Conservation (phyloP, 2,113 vertebrate genomes). For the Poicephalus gulielmi region DNA sequence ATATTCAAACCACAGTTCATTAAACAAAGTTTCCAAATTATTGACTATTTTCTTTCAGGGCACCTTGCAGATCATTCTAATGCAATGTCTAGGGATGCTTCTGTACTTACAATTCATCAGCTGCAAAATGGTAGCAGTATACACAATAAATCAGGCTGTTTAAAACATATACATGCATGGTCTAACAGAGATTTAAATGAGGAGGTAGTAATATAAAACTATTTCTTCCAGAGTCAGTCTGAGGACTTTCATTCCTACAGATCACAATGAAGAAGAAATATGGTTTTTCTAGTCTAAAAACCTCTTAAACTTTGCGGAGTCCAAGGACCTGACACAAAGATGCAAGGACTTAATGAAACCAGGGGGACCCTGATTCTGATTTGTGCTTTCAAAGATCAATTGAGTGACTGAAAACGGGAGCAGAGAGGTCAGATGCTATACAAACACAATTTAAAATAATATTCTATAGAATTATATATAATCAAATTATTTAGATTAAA, state of each 20-base stretch:
- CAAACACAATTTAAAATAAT: neutral
- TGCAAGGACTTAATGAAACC: neutral
- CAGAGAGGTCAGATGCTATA: neutral
- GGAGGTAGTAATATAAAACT: neutral
- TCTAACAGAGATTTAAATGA: neutral
- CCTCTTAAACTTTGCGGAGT: neutral
- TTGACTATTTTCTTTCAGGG: neutral
- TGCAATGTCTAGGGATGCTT: neutral
- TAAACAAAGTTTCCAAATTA: neutral
- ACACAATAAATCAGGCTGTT: neutral
- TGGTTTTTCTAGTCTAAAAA: neutral
- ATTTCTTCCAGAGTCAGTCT: neutral
- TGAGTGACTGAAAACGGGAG: neutral
- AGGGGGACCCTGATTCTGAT: neutral
- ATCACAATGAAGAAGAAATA: neutral
- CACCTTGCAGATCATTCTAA: neutral
- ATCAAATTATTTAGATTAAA: neutral
- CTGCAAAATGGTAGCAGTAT: neutral
- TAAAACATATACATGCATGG: neutral
- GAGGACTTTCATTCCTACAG: neutral
- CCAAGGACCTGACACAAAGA: neutral
- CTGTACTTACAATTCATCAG: neutral
- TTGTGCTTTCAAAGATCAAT: neutral
- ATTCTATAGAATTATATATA: neutral
- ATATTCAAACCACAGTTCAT: neutral